These are phyloP conservation scores for Platycnemis pennipes DNA, from an alignment of 2,888 invertebrate genomes.

Conservation along the genomic window DNA sequence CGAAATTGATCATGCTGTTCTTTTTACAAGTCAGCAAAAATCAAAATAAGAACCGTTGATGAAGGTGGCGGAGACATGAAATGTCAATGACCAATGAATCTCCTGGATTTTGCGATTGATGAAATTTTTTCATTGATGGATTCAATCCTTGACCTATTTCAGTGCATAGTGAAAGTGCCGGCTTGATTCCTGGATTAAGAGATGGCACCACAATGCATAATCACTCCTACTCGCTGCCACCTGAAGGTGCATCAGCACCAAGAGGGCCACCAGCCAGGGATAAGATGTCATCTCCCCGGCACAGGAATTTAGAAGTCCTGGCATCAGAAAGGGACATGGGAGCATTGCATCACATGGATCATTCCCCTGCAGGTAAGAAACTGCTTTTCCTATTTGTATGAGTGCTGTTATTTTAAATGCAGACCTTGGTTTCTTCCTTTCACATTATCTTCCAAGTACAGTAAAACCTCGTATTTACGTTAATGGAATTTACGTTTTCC, in stretches of 20 bases:
- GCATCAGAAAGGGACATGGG: constrained; percentile 49
- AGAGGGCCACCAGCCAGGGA: constrained; percentile 85
- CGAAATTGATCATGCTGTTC: too few species aligned
- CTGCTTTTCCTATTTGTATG: too few species aligned
- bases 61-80: too few species aligned
- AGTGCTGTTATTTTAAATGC: too few species aligned
- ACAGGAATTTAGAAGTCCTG: constrained; percentile 38
- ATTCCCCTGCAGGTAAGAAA: constrained; percentile 39
- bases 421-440: too few species aligned
- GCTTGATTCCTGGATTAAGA: constrained; percentile 54
- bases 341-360: constrained; percentile 37
- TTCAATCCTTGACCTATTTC: neutral
- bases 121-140: neutral
- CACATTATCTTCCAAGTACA: too few species aligned
- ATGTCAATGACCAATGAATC: neutral
- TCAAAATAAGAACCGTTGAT: too few species aligned
- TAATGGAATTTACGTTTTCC: too few species aligned
- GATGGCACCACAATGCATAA: constrained; percentile 82
- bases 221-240: constrained; percentile 91
- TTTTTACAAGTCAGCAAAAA: too few species aligned
- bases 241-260: constrained; percentile 84
- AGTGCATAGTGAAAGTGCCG: constrained; percentile 50
- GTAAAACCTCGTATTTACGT: too few species aligned
- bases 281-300: constrained; percentile 78
- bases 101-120: neutral